Percentiles rank a stretch among this genome's conserved stretches.
phyloP scores from a whole-genome alignment of 2,113 vertebrate genomes.

The Mastomys natalensis region DNA sequence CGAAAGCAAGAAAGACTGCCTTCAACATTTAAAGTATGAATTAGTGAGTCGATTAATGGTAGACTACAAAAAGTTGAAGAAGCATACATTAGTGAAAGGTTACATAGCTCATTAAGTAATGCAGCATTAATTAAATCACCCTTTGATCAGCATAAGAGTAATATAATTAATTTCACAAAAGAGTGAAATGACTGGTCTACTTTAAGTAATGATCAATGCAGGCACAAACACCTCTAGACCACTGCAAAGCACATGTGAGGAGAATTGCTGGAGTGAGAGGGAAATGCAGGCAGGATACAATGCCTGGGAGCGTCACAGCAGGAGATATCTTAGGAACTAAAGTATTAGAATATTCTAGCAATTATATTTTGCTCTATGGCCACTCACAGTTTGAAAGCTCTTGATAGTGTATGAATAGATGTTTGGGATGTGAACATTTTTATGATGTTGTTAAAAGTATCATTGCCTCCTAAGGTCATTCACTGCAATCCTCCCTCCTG shows the following conservation, averaged over 20 bases:
- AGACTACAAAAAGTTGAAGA: not conserved
- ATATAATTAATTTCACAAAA: not conserved
- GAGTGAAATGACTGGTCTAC: not conserved
- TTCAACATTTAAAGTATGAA: not conserved
- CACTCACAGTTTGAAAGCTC: constrained; percentile 1
- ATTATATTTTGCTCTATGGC: not conserved
- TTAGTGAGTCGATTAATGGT: constrained; percentile 26
- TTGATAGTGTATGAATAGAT: not conserved
- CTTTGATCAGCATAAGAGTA: constrained; percentile 48
- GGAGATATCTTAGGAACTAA: not conserved
- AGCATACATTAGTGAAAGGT: constrained; percentile 53
- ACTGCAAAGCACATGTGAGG: not conserved
- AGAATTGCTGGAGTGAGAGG: not conserved
- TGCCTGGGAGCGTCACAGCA: not conserved
- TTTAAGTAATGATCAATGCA: not conserved
- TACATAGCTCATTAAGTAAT: constrained; percentile 58
- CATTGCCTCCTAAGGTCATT: not conserved
- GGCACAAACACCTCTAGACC: not conserved
- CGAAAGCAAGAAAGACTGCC: constrained; percentile 43
- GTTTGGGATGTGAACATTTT: not conserved
- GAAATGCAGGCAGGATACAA: not conserved
- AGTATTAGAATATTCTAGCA: not conserved
- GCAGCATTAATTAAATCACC: constrained; percentile 35
- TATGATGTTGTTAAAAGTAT: not conserved
- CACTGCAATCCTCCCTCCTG: not conserved